phyloP scores from a whole-genome alignment of 1,140 invertebrate genomes.

The Agrypnia vestita region DNA sequence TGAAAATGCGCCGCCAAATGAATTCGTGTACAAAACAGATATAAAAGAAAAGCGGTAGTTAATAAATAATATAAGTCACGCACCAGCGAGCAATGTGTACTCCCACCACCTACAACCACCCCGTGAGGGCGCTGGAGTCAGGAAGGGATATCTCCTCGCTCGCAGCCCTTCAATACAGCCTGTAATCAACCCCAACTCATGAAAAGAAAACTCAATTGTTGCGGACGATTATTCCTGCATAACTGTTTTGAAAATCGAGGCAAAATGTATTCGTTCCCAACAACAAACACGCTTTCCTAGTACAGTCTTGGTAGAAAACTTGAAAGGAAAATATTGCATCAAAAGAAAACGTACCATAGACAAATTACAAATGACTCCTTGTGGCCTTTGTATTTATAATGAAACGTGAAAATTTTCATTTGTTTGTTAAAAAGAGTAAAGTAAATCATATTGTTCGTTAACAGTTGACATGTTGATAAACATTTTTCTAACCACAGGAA shows the following conservation, averaged over 20 bases:
- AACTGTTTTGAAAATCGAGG: slow-evolving; percentile 42
- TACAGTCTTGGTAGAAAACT: no score
- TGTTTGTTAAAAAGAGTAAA: no score
- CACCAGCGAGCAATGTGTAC: slow-evolving; percentile 25
- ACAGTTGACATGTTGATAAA: no score
- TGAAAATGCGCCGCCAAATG: slow-evolving; percentile 50
- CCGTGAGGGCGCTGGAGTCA: slow-evolving; percentile 51
- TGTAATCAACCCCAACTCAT: slow-evolving; percentile 40
- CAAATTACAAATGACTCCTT: no score
- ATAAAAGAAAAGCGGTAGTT: slow-evolving; percentile 58
- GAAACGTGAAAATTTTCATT: no score
- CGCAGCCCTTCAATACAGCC: slow-evolving; percentile 14
- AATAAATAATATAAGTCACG: slow-evolving; percentile 59
- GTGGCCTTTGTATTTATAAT: no score
- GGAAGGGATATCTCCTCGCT: slow-evolving; percentile 50
- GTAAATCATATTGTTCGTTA: no score
- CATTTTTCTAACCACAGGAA: no score
- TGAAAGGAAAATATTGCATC: no score
- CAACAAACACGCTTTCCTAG: no score
- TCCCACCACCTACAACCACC: slow-evolving; percentile 9
- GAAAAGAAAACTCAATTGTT: slow-evolving; percentile 47
- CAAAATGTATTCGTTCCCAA: background rate
- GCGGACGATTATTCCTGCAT: slow-evolving; percentile 46
- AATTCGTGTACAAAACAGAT: slow-evolving; percentile 59
- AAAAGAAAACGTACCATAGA: no score